phyloP scores from a whole-genome alignment of 2,888 invertebrate genomes.

The Dynastes maya region DNA sequence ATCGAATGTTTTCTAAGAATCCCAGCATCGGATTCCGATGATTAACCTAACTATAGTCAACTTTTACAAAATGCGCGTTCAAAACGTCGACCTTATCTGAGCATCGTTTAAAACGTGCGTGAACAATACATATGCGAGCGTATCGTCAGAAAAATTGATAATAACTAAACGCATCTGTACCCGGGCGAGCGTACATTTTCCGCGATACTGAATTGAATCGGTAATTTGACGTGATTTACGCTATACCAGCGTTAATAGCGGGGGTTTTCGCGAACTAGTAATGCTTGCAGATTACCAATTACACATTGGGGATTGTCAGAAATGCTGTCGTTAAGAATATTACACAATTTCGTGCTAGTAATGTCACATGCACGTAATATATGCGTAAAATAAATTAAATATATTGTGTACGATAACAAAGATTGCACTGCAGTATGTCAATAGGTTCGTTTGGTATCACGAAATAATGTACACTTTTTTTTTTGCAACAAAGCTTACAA shows the following conservation, averaged over 20 bases:
- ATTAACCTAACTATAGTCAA: background rate
- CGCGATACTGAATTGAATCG: background rate
- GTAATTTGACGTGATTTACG: slow-evolving; percentile 13
- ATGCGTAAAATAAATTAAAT: no score
- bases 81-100: background rate
- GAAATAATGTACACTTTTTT: no score
- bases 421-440: no score
- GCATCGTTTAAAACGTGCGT: background rate
- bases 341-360: no score
- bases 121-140: background rate
- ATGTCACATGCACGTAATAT: no score
- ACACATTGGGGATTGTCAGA: no score
- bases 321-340: no score
- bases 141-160: slow-evolving; percentile 7
- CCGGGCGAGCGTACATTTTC: background rate
- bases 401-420: no score
- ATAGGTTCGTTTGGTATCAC: no score
- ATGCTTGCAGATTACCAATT: no score
- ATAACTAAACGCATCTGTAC: background rate
- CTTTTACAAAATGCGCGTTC: background rate
- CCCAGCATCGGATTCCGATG: background rate
- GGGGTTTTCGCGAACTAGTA: slow-evolving; percentile 10
- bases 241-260: background rate
- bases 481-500: no score
- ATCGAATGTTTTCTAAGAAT: background rate